Percentiles rank a stretch among this genome's conserved stretches.
These are phyloP conservation scores for Drosophila carrolli DNA, from an alignment of 1,140 invertebrate species.

Conservation along the genomic window DNA sequence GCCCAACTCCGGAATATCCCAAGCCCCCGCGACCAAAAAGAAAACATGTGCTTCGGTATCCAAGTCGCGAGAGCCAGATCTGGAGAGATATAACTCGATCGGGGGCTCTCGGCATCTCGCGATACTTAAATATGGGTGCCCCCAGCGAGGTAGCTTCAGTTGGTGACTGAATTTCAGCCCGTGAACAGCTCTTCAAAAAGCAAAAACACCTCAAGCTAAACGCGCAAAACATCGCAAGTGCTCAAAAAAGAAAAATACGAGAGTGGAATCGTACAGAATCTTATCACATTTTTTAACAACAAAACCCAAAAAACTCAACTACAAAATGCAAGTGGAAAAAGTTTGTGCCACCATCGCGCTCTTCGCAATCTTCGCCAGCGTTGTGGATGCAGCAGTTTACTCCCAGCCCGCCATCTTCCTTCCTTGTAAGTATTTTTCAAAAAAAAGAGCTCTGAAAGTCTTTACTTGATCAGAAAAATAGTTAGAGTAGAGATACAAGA, in stretches of 20 bases:
- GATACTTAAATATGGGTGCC: slow-evolving; percentile 69
- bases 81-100: slow-evolving; percentile 1
- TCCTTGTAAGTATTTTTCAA: slow-evolving; percentile 71
- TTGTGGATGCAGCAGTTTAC: slow-evolving; percentile 71
- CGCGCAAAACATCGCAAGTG: slow-evolving; percentile 38
- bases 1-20: slow-evolving; percentile 64
- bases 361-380: slow-evolving; percentile 56
- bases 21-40: slow-evolving; percentile 53
- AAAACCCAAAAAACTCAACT: slow-evolving; percentile 17
- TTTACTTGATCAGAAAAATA: neutral
- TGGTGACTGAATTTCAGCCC: slow-evolving; percentile 57
- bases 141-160: slow-evolving; percentile 55
- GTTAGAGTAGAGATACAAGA: neutral
- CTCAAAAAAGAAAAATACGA: slow-evolving; percentile 24
- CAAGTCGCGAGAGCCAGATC: slow-evolving; percentile 4
- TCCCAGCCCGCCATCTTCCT: slow-evolving; percentile 69
- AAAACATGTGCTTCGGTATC: slow-evolving; percentile 66
- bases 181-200: slow-evolving; percentile 48
- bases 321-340: slow-evolving; percentile 73
- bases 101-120: slow-evolving; percentile 20
- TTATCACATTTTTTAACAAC: slow-evolving; percentile 9
- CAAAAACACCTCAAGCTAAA: slow-evolving; percentile 4
- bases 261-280: slow-evolving; percentile 28
- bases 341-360: slow-evolving; percentile 60
- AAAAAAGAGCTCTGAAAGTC: neutral